Base-by-base conservation (phyloP, 2,797 vertebrate genomes). In the Sebastiscus albofasciatus region DNA sequence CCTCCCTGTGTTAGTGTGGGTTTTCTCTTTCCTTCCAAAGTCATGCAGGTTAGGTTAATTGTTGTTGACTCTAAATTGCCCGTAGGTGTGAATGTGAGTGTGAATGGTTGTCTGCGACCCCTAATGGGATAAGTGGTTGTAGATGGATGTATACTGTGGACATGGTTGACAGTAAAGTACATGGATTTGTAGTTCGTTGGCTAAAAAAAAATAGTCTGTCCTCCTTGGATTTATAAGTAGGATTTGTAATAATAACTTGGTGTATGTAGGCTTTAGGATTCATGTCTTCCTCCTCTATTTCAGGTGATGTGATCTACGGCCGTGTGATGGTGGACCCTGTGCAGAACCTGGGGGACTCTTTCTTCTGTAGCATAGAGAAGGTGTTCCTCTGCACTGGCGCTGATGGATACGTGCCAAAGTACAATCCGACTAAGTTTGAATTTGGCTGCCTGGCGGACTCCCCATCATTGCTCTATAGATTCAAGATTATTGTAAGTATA, bases 321-420 rank as follows among this genome's bases (percentile, higher is more conserved):
- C 98, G 97, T 3, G 97, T 99, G 84, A 98, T 98, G 97, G 98
- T 99, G 89, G 97, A 99, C 87, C 98, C 97, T 1, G 98, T 99
- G 79, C 98, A 99, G 93, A 99, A 99, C 84, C 94, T 99, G 22
- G 98, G 98, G 18, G 96, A 97, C 80, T 97, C 97, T 14, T 99
- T 99, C 93, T 95, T 96, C 94, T 99, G 98, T 75, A 98, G 94
- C 94, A 98, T 99, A 7, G 98, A 99, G 92, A 98, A 98, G 82
- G 98, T 99, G 72, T 99, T 98, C 90, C 95, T 99, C 2, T 99
- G 98, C 90, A 97, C 97, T 0, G 98, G 98, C 8, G 95, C 97
- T 1, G 97, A 98, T 55, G 98, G 98, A 79, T 99, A 99, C 2
- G 96, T 99, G 3, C 98, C 98, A 59, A 99, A 99, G 85, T 99